Evolutionary conservation across 2,113 vertebrate genomes (phyloP).

Genomic region (Entelurus aequoreus): DNA sequence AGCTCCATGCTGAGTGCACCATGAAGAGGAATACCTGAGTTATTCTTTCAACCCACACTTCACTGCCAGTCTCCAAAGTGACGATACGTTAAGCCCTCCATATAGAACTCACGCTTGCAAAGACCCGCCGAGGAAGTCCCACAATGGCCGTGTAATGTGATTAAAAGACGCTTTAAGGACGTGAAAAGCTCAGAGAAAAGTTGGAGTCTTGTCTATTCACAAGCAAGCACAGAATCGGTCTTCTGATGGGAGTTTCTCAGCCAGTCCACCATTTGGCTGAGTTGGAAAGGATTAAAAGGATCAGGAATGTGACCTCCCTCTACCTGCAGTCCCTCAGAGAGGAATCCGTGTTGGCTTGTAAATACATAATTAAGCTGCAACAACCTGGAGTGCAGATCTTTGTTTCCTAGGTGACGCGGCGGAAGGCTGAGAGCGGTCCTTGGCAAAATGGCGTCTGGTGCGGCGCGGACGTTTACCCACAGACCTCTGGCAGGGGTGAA

Average conservation of each 20-base stretch:
- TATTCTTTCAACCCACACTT: conserved; percentile 5
- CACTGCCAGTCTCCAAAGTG: conserved; percentile 31
- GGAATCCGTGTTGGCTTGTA: conserved; percentile 38
- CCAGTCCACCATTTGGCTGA: conserved; percentile 21
- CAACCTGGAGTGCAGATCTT: conserved; percentile 46
- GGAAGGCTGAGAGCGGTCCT: conserved; percentile 36
- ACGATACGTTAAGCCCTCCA: conserved; percentile 54
- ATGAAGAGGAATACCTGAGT: conserved; percentile 25
- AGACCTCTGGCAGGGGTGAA: conserved; percentile 37
- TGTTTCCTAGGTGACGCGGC: conserved; percentile 29
- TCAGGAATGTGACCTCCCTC: conserved; percentile 50
- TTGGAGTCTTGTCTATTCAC: conserved; percentile 31
- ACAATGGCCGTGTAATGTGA: conserved; percentile 59
- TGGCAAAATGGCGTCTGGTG: conserved; percentile 30
- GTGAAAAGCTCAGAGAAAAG: conserved; percentile 41
- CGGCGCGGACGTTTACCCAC: conserved; percentile 52
- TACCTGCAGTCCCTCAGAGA: conserved; percentile 26
- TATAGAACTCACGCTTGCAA: conserved; percentile 52
- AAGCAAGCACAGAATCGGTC: conserved; percentile 41
- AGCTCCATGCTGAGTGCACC: conserved; percentile 27
- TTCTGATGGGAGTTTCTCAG: conserved; percentile 36
- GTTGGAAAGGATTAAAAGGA: conserved; percentile 54
- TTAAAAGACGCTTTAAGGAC: conserved; percentile 64
- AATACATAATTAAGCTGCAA: conserved; percentile 55
- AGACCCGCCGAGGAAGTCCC: conserved; percentile 51